phyloP scores from a whole-genome alignment of 2,888 invertebrate genomes.

The Melieria crassipennis region DNA sequence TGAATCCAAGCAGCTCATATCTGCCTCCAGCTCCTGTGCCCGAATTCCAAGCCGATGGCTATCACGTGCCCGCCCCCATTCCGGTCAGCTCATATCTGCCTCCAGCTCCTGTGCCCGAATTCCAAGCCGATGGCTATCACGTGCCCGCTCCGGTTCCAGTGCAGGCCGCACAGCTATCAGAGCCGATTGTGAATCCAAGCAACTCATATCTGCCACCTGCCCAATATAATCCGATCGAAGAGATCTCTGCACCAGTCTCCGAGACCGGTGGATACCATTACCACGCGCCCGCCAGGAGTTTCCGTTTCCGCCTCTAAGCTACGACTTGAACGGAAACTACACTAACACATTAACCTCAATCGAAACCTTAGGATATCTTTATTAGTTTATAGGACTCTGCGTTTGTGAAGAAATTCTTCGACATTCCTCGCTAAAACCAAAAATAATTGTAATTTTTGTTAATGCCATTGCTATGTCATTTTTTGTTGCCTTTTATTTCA shows the following conservation, averaged over 20 bases:
- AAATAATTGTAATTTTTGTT: not conserved
- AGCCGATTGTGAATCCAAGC: not conserved
- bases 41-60: not conserved
- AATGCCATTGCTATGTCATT: not conserved
- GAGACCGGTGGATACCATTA: conserved; percentile 37
- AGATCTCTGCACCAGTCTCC: conserved; percentile 23
- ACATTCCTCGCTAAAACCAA: not conserved
- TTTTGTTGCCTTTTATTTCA: not conserved
- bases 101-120: not conserved
- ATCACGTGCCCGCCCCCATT: no score
- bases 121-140: not conserved
- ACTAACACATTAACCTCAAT: not conserved
- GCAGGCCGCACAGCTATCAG: no score
- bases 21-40: not conserved
- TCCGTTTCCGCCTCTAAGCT: conserved; percentile 25
- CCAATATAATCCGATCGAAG: conserved; percentile 23
- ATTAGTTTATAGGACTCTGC: not conserved
- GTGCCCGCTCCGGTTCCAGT: no score
- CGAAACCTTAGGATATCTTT: not conserved
- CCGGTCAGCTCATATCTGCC: not conserved
- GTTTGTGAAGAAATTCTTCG: not conserved
- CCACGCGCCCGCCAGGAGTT: conserved; percentile 36
- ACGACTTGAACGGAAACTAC: no score
- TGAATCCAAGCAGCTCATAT: no score
- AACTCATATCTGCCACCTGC: conserved; percentile 33